Base-by-base conservation (phyloP, 2,797 vertebrate genomes). In the Mus minutoides region DNA sequence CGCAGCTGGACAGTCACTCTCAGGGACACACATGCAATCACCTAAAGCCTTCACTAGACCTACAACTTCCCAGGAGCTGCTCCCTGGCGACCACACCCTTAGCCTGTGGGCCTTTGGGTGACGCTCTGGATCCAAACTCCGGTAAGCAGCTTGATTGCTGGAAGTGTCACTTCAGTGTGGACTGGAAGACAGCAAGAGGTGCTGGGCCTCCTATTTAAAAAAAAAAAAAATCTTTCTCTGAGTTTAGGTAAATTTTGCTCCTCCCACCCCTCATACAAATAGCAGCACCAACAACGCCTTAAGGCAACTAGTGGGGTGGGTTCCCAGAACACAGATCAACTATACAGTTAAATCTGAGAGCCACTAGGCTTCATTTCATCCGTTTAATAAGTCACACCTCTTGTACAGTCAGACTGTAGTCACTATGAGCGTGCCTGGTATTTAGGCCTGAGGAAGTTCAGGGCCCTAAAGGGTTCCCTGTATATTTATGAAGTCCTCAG, bases 221-320 rank as follows among this genome's bases (percentile, higher is more conserved):
- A 46, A n/a, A 89, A 3, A 46, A n/a, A 89, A 93, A 94, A 90
- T 67, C 49, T 31, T 92, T 90, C 80, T 93, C 87, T 67, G 58
- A 52, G 7, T 89, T 88, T 83, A 71, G 75, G 73, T 75, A 84
- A 54, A 58, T 60, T n/a, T 93, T 91, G 14, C 29, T 97, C 6
- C 29, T 80, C 56, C 12, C 4, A 90, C 5, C 13, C 29, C 19
- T n/a, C 12, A 80, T 87, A 84, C n/a, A 85, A 26, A 79, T 26
- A 49, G 34, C 37, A 46, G 7, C 43, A 29, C 34, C 34, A 85
- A 83, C 52, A 16, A 40, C 64, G 29, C 52, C 7, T 89, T 52
- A 71, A 37, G 78, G 58, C 8, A 94, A 56, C 92, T 43, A 14
- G 24, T 31, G 46, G 49, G 24, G n/a, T 75, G 37, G 2, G 62